Evolutionary conservation across 2,888 invertebrate genomes (phyloP).

Genomic region (Microdon myrmicae): DNA sequence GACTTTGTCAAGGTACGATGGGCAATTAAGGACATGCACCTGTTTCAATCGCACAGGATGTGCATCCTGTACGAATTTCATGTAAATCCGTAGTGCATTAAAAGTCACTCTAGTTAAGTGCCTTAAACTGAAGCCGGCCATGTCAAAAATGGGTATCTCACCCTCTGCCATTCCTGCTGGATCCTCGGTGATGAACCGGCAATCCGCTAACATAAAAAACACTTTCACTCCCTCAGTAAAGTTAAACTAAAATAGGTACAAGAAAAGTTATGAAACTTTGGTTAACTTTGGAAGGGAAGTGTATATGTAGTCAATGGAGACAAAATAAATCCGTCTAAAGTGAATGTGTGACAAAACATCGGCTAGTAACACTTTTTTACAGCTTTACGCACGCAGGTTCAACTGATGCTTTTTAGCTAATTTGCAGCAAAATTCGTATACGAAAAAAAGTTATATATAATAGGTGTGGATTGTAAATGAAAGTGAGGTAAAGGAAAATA

Average conservation of each 20-base stretch:
- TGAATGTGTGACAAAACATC: too few species aligned
- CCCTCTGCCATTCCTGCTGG: slow-evolving; percentile 73
- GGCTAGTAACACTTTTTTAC: too few species aligned
- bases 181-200: slow-evolving; percentile 69
- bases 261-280: background rate
- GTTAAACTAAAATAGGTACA: slow-evolving; percentile 71
- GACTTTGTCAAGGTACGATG: slow-evolving; percentile 74
- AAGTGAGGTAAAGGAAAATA: too few species aligned
- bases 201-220: slow-evolving; percentile 79
- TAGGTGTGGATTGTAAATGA: too few species aligned
- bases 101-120: slow-evolving; percentile 74
- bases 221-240: slow-evolving; percentile 76
- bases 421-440: too few species aligned
- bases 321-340: too few species aligned
- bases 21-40: slow-evolving; percentile 75
- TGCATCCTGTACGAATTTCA: slow-evolving; percentile 80
- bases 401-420: too few species aligned
- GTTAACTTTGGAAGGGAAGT: too few species aligned
- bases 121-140: slow-evolving; percentile 73
- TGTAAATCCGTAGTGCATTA: slow-evolving; percentile 74
- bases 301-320: too few species aligned
- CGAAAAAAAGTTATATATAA: too few species aligned
- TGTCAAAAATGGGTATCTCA: slow-evolving; percentile 79
- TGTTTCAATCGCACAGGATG: slow-evolving; percentile 75
- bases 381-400: too few species aligned